Percentiles rank a stretch among this genome's conserved stretches.
Conservation (phyloP, 2,888 invertebrate genomes). For the Stenolophus ochropezus region DNA sequence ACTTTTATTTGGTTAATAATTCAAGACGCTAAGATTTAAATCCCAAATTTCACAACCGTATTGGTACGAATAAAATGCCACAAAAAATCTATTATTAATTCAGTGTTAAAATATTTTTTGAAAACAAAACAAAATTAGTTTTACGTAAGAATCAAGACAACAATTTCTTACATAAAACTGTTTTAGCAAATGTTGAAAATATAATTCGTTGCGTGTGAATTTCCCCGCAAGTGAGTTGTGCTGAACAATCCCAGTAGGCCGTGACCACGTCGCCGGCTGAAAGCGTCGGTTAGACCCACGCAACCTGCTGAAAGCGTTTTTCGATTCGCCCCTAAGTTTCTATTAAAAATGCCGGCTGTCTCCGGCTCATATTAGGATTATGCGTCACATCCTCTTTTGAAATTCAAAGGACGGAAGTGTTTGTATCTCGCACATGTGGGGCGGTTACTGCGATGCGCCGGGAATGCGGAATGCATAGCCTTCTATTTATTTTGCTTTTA, state of each 20-base stretch:
- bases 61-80: too few species aligned
- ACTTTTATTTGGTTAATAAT: too few species aligned
- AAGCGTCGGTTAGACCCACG: slow-evolving; percentile 15
- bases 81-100: too few species aligned
- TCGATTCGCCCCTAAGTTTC: slow-evolving; percentile 49
- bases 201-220: too few species aligned
- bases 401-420: slow-evolving; percentile 54
- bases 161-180: too few species aligned
- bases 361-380: slow-evolving; percentile 58
- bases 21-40: too few species aligned
- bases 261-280: not conserved
- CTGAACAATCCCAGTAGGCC: not conserved
- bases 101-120: too few species aligned
- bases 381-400: slow-evolving; percentile 56
- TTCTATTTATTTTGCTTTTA: slow-evolving; percentile 44
- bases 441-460: not conserved
- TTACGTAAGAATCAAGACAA: too few species aligned
- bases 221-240: too few species aligned
- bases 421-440: slow-evolving; percentile 28
- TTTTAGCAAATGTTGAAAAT: too few species aligned
- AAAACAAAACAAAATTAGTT: too few species aligned
- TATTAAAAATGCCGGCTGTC: slow-evolving; percentile 59
- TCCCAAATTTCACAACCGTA: too few species aligned
- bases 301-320: slow-evolving; percentile 55
- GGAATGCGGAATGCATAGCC: slow-evolving; percentile 40